Evolutionary conservation across 2,113 vertebrate genomes (phyloP), one percentile per base, ranked within the genome.

Genomic region (Herpetotheres cachinnans): DNA sequence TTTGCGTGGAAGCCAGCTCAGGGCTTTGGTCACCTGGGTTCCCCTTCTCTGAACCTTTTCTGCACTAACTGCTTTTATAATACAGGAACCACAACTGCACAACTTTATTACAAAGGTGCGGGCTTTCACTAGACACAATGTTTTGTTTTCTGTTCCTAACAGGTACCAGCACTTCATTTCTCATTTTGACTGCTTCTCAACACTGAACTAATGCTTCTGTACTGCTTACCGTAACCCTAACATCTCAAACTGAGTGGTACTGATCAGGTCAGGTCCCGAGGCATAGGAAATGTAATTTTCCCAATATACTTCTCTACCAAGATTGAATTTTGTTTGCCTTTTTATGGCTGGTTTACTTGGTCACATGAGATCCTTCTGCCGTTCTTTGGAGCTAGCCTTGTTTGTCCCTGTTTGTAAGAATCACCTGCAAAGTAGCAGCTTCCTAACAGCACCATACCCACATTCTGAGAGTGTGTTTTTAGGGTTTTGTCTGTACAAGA

Each of bases 271-370:
- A 62, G 29, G 20, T 58, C 67, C 34, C 13, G 25, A 54, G 30
- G 59, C 38, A 36, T 3, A 8, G 1, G 8, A 27, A 87, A 59
- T 10, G 8, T 10, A 15, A 19, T 73, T 69, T 62, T 34, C 26
- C 46, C 21, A 0, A 0, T 21, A 3, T 9, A 17, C 9, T 24
- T 8, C 59, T 71, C 25, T 47, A 0, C 10, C 20, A 38, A 54
- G 54, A 42, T 6, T 32, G 12, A 87, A 72, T 36, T 82, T 59
- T 52, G 16, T 44, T 46, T 70, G 12, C 40, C 18, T 50, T 59
- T 63, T 65, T 38, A 25, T 25, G 66, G 36, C n/a, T 6, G 21
- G 10, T 61, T 79, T 44, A 36, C 36, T 74, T 18, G 46, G 27
- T 38, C 66, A 54, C 36, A 10, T 1, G 0, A 70, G 27, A 47